Conservation (phyloP, 2,113 vertebrate genomes). For the Grammomys surdaster region DNA sequence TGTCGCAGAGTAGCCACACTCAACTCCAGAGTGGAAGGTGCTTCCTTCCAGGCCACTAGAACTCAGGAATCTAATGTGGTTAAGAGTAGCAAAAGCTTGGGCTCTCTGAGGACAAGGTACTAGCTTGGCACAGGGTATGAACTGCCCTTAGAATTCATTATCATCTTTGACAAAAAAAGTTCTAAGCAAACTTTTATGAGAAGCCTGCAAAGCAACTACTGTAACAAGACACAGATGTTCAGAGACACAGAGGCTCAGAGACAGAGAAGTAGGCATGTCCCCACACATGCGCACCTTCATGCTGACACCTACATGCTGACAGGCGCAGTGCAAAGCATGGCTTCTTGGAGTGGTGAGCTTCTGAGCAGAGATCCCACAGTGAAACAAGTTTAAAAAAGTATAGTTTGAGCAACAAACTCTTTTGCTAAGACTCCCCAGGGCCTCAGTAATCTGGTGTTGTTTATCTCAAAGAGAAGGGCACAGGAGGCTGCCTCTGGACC, state of each 20-base stretch:
- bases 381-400: neutral
- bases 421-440: neutral
- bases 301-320: no score
- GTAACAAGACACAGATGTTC: neutral
- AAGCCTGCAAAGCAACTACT: neutral
- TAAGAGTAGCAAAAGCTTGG: neutral
- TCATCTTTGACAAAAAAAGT: neutral
- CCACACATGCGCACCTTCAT: neutral
- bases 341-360: neutral
- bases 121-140: neutral
- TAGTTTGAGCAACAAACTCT: slow-evolving; percentile 12
- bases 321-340: neutral
- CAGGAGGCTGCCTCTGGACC: neutral
- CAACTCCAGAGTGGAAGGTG: neutral
- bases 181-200: neutral
- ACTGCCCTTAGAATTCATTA: neutral
- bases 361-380: neutral
- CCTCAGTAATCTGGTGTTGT: neutral
- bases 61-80: neutral
- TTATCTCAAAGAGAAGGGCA: neutral
- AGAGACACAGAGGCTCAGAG: neutral
- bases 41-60: neutral
- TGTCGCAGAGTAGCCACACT: neutral
- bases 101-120: neutral
- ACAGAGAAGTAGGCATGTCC: neutral